Conservation (phyloP, 2,113 vertebrate species). For the Nycticryphes semicollaris region DNA sequence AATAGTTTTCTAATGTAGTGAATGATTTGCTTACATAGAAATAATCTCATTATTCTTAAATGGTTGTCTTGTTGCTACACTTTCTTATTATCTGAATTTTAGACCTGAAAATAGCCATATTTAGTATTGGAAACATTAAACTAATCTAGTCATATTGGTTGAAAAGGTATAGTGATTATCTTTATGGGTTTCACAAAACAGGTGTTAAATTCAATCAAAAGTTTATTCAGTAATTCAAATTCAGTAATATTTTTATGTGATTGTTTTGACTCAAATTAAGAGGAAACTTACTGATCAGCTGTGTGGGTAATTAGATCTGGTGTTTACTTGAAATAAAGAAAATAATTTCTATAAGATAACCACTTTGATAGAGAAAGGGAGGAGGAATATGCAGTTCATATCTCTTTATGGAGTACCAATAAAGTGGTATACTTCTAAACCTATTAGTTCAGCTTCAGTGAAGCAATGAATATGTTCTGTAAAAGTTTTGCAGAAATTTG, state of each 20-base stretch:
- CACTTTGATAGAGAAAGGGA: not conserved
- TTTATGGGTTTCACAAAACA: not conserved
- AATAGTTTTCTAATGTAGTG: not conserved
- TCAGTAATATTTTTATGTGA: not conserved
- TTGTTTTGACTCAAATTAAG: not conserved
- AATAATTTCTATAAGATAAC: not conserved
- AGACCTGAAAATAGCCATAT: not conserved
- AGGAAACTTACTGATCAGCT: not conserved
- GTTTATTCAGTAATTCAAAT: not conserved
- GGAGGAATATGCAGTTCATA: not conserved
- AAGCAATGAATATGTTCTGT: not conserved
- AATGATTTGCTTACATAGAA: not conserved
- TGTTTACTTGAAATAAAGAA: not conserved
- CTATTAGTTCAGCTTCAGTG: constrained; percentile 37
- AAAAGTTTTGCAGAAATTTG: not conserved
- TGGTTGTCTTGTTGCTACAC: not conserved
- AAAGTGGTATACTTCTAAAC: not conserved
- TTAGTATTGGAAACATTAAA: not conserved
- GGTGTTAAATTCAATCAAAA: not conserved
- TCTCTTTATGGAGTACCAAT: not conserved
- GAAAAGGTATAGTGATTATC: not conserved
- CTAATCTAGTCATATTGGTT: not conserved
- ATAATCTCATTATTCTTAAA: not conserved
- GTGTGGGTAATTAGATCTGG: not conserved
- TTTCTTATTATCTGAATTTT: not conserved